These are phyloP conservation scores for Pantherophis vulpinus DNA, from an alignment of 2,797 vertebrate genomes.

Conservation along the genomic window DNA sequence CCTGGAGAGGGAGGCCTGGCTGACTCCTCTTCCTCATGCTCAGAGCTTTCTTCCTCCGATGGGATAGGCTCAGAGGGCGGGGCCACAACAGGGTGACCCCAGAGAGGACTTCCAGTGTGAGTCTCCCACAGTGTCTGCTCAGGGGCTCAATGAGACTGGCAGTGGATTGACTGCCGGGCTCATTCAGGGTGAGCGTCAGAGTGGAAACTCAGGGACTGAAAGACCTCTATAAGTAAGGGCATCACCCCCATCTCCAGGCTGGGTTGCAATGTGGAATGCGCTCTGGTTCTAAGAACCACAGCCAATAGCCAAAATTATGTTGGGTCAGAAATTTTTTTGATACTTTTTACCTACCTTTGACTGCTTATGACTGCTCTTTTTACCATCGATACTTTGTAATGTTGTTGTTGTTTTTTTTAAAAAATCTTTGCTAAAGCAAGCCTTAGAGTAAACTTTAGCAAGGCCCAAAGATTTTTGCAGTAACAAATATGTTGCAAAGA, in stretches of 20 bases:
- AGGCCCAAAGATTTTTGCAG: too few species aligned
- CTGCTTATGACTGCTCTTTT: background rate
- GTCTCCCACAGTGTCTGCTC: background rate
- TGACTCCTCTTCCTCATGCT: too few species aligned
- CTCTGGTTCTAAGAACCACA: background rate
- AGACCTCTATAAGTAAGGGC: background rate
- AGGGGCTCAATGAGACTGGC: background rate
- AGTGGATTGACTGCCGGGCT: background rate
- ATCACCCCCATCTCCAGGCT: background rate
- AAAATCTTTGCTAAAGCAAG: too few species aligned
- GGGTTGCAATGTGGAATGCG: too few species aligned
- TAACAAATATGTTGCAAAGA: too few species aligned
- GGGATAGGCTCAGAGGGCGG: too few species aligned
- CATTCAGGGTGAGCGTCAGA: background rate
- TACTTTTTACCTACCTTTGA: background rate
- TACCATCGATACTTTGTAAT: background rate
- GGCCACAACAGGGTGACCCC: background rate
- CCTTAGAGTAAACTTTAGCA: too few species aligned
- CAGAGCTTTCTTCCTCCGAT: too few species aligned
- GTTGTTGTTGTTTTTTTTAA: background rate
- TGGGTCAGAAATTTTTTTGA: background rate
- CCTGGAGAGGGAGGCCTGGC: too few species aligned
- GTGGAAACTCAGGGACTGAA: background rate
- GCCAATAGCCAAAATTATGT: background rate
- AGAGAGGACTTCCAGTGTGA: background rate